Percentiles rank a stretch among this genome's conserved stretches.
phyloP scores from a whole-genome alignment of 2,888 invertebrate species.

The Drosophila acutilabella region DNA sequence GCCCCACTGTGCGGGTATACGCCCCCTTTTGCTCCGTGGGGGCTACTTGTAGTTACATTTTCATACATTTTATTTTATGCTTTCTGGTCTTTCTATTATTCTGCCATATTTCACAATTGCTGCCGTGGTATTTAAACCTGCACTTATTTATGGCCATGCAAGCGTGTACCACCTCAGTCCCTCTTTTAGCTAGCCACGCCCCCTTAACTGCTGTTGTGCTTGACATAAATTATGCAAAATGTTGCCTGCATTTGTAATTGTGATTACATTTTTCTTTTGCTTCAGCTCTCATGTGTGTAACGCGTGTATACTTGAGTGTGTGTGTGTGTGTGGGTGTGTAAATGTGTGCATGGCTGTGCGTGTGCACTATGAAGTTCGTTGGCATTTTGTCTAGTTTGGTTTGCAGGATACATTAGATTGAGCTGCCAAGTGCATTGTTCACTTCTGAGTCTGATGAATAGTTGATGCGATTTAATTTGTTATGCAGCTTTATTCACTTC shows the following conservation, averaged over 20 bases:
- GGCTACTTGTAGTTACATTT: constrained; percentile 71
- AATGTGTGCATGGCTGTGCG: constrained; percentile 7
- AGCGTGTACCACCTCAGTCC: constrained; percentile 42
- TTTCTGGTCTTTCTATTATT: constrained; percentile 79
- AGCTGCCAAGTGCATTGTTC: constrained; percentile 44
- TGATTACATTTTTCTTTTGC: constrained; percentile 65
- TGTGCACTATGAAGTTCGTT: constrained; percentile 32
- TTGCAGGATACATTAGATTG: constrained; percentile 20
- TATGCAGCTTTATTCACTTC: constrained; percentile 61
- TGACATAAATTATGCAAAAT: constrained; percentile 82
- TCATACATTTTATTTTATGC: constrained; percentile 60
- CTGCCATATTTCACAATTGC: constrained; percentile 82
- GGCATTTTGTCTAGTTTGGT: constrained; percentile 27
- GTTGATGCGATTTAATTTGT: constrained; percentile 69
- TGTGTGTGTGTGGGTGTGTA: neutral
- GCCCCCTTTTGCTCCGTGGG: constrained; percentile 12
- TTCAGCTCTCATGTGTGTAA: constrained; percentile 17
- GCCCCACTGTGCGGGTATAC: constrained; percentile 15
- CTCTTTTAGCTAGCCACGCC: constrained; percentile 1
- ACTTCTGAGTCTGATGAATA: constrained; percentile 61
- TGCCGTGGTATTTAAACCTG: constrained; percentile 81
- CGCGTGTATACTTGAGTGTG: neutral
- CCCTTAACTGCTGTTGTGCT: constrained; percentile 67
- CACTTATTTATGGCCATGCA: constrained; percentile 79
- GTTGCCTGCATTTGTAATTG: constrained; percentile 80